Conservation (phyloP, 2,888 invertebrate genomes). For the Octodonta nipae region DNA sequence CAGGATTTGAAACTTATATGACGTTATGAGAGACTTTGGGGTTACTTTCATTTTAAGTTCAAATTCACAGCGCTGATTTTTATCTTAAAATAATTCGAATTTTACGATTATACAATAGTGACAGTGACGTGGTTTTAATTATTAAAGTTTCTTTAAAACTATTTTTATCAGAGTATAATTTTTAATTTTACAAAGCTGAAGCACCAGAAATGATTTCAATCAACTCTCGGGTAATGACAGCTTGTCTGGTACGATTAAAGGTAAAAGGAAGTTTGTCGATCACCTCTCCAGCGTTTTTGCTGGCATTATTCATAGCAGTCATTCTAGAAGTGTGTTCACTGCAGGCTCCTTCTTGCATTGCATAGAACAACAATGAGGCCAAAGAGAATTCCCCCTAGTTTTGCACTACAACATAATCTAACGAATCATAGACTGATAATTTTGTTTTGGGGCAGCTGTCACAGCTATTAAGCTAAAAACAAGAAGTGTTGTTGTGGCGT, state of each 20-base stretch:
- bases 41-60: conserved; percentile 23
- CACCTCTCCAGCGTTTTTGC: conserved; percentile 99
- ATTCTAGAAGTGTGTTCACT: conserved; percentile 97
- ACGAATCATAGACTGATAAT: conserved; percentile 79
- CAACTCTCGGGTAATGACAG: conserved; percentile 93
- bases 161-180: background rate
- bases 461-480: conserved; percentile 71
- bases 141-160: too few relatives aligned
- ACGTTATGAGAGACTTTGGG: conserved; percentile 32
- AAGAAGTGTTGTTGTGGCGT: conserved; percentile 66
- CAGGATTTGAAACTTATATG: conserved; percentile 19
- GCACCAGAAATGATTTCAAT: conserved; percentile 99
- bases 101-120: background rate
- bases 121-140: too few relatives aligned
- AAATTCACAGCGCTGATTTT: conserved; percentile 15
- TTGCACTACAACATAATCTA: conserved; percentile 82
- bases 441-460: conserved; percentile 71
- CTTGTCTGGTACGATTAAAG: conserved; percentile 97
- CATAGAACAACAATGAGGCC: conserved; percentile 82
- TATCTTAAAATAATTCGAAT: background rate
- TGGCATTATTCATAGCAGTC: conserved; percentile 99
- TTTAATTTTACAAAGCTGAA: conserved; percentile 77
- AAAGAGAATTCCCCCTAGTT: conserved; percentile 93
- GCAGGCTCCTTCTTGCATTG: conserved; percentile 94
- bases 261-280: conserved; percentile 91